Base-by-base conservation (phyloP, 2,888 invertebrate genomes). In the Drosophila falleni region DNA sequence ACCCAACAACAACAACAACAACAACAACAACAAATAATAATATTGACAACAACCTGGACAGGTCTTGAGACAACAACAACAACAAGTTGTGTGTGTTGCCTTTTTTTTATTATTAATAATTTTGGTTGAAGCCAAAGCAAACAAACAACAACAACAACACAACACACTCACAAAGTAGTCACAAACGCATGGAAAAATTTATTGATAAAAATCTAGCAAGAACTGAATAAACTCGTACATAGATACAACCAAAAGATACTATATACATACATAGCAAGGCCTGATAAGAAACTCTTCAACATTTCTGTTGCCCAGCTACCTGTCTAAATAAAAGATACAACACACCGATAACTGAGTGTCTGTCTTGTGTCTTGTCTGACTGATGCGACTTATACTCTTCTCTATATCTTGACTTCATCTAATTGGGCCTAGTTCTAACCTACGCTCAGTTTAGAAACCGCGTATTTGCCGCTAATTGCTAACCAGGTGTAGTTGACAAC, bases 201-300 rank as follows among this genome's bases (percentile, higher is more conserved):
- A 76, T 80, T 77, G 76, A 77, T 77, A 80, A 77, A 71, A 74
- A 77, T 77, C 76, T 75, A 63, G 51, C 70, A 64, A 69, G 59
- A 47, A 75, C 35, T 47, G 55, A 67, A 66, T 47, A 68, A 50
- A 61, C 29, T 29, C 41, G 63, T 33, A 55, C 13, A 56, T 46
- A 74, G 74, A 79, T 78, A 78, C 74, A 74, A 64, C 29, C 29
- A n/a, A 8, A 46, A 78, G 71, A 75, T 74, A 78, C 49, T 39
- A 49, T 16, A 47, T 39, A 16, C 46, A 15, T 26, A 33, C 15
- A 29, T 50, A n/a, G 56, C 71, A 60, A 29, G 29, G 29, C 11
- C 78, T 72, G 89, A 89, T 83, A 89, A 89, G 65, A 76, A 29
- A 23, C 16, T 55, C 50, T 49, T 68, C 50, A 50, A 64, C 63